phyloP scores from a whole-genome alignment of 2,888 invertebrate genomes.

The Tiliacea citrago region DNA sequence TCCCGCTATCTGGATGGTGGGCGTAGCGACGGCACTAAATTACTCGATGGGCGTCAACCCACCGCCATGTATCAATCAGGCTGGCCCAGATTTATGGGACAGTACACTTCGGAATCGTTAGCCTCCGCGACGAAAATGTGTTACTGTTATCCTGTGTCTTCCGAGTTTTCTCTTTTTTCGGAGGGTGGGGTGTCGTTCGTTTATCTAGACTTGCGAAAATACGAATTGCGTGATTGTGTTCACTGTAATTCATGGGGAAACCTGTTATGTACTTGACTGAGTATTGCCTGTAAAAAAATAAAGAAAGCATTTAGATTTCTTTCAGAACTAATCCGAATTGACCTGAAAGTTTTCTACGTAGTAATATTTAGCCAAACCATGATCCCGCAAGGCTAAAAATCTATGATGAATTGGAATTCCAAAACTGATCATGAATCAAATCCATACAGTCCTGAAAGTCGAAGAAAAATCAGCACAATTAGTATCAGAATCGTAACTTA shows the following conservation, averaged over 20 bases:
- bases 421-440: neutral
- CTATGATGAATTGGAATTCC: neutral
- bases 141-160: slow-evolving; percentile 86
- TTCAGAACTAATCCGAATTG: neutral
- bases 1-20: slow-evolving; percentile 90
- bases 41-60: slow-evolving; percentile 92
- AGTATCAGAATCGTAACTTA: neutral
- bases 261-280: slow-evolving; percentile 20
- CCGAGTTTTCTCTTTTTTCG: slow-evolving; percentile 73
- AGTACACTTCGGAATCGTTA: slow-evolving; percentile 90
- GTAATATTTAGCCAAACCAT: neutral
- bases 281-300: neutral
- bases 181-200: slow-evolving; percentile 54
- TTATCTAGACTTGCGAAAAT: slow-evolving; percentile 62
- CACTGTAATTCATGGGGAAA: slow-evolving; percentile 46
- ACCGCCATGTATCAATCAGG: slow-evolving; percentile 91
- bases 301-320: too few relatives aligned
- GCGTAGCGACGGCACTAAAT: slow-evolving; percentile 92
- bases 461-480: neutral
- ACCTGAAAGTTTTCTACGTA: too few relatives aligned
- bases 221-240: slow-evolving; percentile 52
- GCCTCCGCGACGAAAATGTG: slow-evolving; percentile 89
- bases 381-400: neutral
- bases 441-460: neutral
- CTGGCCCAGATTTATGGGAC: slow-evolving; percentile 88